Base-by-base conservation (phyloP, 2,797 vertebrate species). In the Cossypha dichroa region DNA sequence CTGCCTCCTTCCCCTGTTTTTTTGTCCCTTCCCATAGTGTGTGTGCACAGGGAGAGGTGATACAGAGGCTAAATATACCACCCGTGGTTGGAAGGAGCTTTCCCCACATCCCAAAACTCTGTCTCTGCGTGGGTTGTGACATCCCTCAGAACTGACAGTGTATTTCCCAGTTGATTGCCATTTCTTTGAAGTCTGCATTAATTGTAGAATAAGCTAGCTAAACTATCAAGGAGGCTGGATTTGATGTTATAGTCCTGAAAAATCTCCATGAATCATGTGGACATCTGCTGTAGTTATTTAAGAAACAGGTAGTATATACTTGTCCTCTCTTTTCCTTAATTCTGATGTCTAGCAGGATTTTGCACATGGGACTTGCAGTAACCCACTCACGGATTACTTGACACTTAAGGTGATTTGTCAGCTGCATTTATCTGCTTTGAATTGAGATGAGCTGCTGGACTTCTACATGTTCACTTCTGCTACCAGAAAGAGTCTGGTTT, bases 111-210 rank as follows among this genome's bases (percentile, higher is more conserved):
- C 34, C 15, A 19, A 74, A 69, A 23, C 18, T 21, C 12, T 13
- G 5, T 51, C 15, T 88, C 29, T 85, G 54, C 4, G 62, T 86
- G 63, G 59, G 34, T 21, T 90, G 45, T 68, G 49, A 46, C 5
- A 3, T 69, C 40, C 8, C 31, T 45, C 55, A 77, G 41, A 85
- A 40, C 41, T 7, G 23, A 48, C 68, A 66, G 28, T 15, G 36
- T 73, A 43, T 45, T 92, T 94, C 52, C 52, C 41, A 67, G 59
- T 4, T 43, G 75, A 88, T 67, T 82, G 51, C 45, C 34, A 16
- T 73, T 91, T 78, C 66, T 92, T 84, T 82, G 91, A 94, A 91
- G 81, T 60, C 49, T 89, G 31, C 3, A 3, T 85, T 94, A 95
- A 63, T 41, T 82, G 52, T 38, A 67, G 36, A 77, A 59, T 59